Percentiles rank a stretch among this genome's conserved stretches.
phyloP scores from a whole-genome alignment of 2,797 vertebrate genomes.

The Danio tinwini region DNA sequence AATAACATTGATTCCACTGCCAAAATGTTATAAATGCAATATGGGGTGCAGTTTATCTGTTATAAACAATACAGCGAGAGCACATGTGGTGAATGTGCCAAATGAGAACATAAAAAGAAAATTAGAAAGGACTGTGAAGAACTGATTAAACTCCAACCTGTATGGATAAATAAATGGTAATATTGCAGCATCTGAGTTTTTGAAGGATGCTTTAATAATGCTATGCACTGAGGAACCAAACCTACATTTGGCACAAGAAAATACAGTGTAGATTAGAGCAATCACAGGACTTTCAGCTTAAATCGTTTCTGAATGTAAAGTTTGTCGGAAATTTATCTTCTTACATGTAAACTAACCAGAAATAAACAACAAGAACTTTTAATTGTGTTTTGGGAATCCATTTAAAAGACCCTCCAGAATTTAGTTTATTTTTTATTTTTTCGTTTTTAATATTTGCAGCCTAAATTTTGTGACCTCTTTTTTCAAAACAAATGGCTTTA shows the following conservation, averaged over 20 bases:
- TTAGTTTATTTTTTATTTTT: too few species aligned
- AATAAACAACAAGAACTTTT: not conserved
- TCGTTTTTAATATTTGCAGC: too few species aligned
- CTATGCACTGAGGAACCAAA: not conserved
- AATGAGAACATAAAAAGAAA: not conserved
- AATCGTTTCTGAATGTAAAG: not conserved
- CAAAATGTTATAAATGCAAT: not conserved
- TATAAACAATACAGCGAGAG: not conserved
- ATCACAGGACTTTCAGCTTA: not conserved
- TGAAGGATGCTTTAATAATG: not conserved
- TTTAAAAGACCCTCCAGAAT: too few species aligned
- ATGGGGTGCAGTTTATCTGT: not conserved
- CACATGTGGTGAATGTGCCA: not conserved
- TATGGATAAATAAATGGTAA: not conserved
- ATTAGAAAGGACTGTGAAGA: not conserved
- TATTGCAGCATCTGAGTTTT: not conserved
- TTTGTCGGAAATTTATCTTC: not conserved
- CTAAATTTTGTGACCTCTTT: too few species aligned
- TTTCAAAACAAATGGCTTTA: too few species aligned
- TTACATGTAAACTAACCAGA: not conserved
- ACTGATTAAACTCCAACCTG: not conserved
- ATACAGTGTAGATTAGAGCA: not conserved
- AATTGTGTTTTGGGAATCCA: not conserved
- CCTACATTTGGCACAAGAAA: too few species aligned
- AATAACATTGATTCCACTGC: constrained; percentile 9